Base-by-base conservation (phyloP, 1,140 invertebrate genomes). In the Drosophila ohnishii region DNA sequence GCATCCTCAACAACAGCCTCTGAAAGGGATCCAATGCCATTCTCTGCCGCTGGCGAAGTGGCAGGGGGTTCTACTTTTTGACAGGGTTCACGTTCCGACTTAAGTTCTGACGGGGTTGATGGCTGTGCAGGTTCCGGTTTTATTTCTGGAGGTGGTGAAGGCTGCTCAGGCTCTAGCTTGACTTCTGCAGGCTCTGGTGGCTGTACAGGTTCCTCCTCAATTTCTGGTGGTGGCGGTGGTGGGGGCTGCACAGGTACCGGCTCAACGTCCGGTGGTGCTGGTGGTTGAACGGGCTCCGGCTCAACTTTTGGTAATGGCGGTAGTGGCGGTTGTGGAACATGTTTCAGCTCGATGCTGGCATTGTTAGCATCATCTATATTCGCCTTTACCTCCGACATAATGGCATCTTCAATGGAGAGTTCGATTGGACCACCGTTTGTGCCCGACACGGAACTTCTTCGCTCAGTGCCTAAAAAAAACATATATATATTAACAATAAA, bases 331-430 rank as follows among this genome's bases (percentile, higher is more conserved):
- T 59, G 53, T 11, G 13, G 34, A 9, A 28, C 9, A n/a, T 50
- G 0, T n/a, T 61, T 39, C 11, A 37, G 44, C 45, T 66, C 75
- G 0, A 67, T 70, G 2, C 66, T 34, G 35, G 53, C 61, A 57
- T 84, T 56, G 39, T 79, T 75, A 1, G 35, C 72, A 39, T 74
- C 73, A 40, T 48, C 65, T 16, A 88, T 69, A 25, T 84, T 84
- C 2, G 85, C 84, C 42, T 88, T 88, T 2, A 88, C 48, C 47
- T 88, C 84, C 13, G 76, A 78, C 80, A 88, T 80, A 8, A 88
- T 88, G 11, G 73, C 84, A 50, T 88, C 84, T n/a, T 88, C 84
- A n/a, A 88, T 88, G 4, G 77, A 80, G 3, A 88, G 45, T 6
- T 45, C 25, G 3, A 30, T 37, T 0, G 55, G n/a, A 2, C 10